Evolutionary conservation across 2,888 invertebrate species (phyloP), one percentile per base, ranked within the genome.

Genomic region (Lacanobia oleracea): DNA sequence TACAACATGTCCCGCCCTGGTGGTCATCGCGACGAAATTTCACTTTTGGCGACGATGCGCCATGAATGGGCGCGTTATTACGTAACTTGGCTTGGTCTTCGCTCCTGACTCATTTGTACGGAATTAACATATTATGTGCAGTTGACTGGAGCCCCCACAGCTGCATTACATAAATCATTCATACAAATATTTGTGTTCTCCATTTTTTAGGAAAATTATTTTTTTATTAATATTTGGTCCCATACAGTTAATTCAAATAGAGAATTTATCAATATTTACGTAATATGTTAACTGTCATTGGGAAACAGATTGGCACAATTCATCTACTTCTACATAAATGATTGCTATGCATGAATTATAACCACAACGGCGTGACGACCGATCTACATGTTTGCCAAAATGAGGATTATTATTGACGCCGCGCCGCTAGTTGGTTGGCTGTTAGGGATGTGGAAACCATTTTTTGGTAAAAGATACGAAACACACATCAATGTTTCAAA

Each of bases 41-140:
- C 86, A 85, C 87, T 85, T 88, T 90, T 91, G 90, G 90, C 90
- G 86, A 86, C 83, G 87, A 87, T 89, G 88, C 79, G 85, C 93
- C 93, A 91, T 91, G 91, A 94, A 94, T 94, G 94, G 93, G 88
- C 89, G 91, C 89, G 89, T 89, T 90, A 87, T 94, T 94, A 93
- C 90, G 92, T 88, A 93, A 93, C 87, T 92, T 93, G 92, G 93
- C 92, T 86, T 88, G 87, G 84, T 85, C 81, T 87, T 88, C 86
- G 83, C 86, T 80, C 88, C 90, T 94, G 94, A 94, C 88, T 94
- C 94, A 94, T 90, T 90, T 88, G 85, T 85, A 89, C 91, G 85
- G 89, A 94, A 92, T 93, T 93, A 94, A 91, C 92, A 90, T 89
- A 87, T 91, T 89, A 87, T 91, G 91, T 91, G 90, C 91, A 89